Percentiles rank a stretch among this genome's conserved stretches.
phyloP scores from a whole-genome alignment of 2,113 vertebrate genomes.

The Crotalus helleri region DNA sequence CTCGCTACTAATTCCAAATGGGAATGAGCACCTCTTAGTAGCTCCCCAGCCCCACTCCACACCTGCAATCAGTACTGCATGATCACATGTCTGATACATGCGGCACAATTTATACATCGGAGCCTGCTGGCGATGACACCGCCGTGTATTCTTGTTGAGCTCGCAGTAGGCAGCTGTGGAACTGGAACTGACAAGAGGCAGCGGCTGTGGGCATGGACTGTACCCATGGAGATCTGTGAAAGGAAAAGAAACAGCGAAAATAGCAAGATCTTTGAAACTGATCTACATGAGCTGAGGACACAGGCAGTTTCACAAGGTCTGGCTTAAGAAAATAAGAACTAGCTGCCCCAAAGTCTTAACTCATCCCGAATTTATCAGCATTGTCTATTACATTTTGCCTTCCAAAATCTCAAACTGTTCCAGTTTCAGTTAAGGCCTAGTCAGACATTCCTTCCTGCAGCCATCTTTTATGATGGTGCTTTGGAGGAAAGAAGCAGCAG shows the following conservation, averaged over 20 bases:
- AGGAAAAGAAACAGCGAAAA: not conserved
- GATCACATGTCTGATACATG: constrained; percentile 82
- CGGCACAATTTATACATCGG: constrained; percentile 74
- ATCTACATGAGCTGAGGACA: not conserved
- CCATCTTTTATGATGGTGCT: not conserved
- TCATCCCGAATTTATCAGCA: not conserved
- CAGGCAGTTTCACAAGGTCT: not conserved
- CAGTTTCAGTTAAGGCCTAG: not conserved
- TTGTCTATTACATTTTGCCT: not conserved
- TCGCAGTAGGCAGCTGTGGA: constrained; percentile 74
- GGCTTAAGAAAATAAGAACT: not conserved
- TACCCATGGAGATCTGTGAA: constrained; percentile 72
- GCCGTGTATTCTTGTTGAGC: constrained; percentile 77
- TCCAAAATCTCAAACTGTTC: not conserved
- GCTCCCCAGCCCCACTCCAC: not conserved
- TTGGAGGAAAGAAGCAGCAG: not conserved
- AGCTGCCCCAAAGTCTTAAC: not conserved
- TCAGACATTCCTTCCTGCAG: not conserved
- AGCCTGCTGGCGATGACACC: constrained; percentile 76
- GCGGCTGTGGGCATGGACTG: constrained; percentile 68
- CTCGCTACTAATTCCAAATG: not conserved
- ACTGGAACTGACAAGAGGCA: constrained; percentile 58
- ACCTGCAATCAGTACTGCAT: constrained; percentile 78
- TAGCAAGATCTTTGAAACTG: not conserved
- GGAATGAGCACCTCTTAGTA: not conserved